phyloP scores from a whole-genome alignment of 1,140 invertebrate species.

The Asobara japonica region DNA sequence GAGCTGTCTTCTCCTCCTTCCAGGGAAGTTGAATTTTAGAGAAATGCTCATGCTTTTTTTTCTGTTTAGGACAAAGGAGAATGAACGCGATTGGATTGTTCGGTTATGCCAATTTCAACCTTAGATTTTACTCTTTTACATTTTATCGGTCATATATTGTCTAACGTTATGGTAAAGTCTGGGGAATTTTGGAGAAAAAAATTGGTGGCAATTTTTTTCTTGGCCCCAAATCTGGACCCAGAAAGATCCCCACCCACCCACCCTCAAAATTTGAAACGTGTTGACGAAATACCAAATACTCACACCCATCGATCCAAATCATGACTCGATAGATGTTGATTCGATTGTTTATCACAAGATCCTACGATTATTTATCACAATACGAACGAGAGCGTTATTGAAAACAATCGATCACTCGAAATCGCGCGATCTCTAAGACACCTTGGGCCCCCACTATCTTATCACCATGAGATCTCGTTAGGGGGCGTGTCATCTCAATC shows the following conservation, averaged over 20 bases:
- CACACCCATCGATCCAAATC: background rate
- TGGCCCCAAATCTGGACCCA: no score
- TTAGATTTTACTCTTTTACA: background rate
- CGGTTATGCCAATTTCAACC: background rate
- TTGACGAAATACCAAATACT: constrained; percentile 12
- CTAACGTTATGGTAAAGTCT: no score
- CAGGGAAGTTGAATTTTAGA: constrained; percentile 1
- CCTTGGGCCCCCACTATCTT: constrained; percentile 32
- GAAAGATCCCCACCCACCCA: background rate
- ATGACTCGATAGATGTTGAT: background rate
- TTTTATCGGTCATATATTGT: no score
- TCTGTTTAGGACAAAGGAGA: background rate
- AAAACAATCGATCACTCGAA: constrained; percentile 43
- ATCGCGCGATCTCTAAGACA: constrained; percentile 35
- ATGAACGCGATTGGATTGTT: background rate
- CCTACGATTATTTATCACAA: background rate
- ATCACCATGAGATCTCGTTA: constrained; percentile 49
- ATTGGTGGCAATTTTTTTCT: background rate
- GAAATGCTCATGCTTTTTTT: background rate
- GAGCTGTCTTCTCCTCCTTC: constrained; percentile 32
- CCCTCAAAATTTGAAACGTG: background rate
- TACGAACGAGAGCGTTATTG: constrained; percentile 18
- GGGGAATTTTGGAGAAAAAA: background rate
- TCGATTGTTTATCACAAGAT: constrained; percentile 8
- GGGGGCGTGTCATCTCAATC: constrained; percentile 56